Percentiles rank a stretch among this genome's conserved stretches.
Evolutionary conservation across 2,888 invertebrate species (phyloP).

Genomic region (Scaptomyza caliginosa): DNA sequence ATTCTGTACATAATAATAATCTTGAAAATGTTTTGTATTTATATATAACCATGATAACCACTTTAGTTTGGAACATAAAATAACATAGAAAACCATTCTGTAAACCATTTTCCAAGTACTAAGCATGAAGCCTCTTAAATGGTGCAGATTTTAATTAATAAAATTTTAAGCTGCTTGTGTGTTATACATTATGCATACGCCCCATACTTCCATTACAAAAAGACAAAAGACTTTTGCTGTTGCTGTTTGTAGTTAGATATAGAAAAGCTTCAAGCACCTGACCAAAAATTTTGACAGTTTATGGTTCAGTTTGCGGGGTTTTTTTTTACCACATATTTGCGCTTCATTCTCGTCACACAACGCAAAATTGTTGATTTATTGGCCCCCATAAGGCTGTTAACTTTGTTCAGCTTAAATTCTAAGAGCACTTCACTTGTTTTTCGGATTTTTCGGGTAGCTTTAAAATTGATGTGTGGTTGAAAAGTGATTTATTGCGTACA

Average conservation of each 20-base stretch:
- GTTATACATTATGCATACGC: constrained; percentile 19
- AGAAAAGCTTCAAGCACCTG: background rate
- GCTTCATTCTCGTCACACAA: constrained; percentile 31
- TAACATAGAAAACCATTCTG: too few relatives aligned
- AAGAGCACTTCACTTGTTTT: constrained; percentile 1
- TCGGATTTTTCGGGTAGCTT: constrained; percentile 12
- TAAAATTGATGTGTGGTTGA: constrained; percentile 44
- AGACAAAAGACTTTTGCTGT: background rate
- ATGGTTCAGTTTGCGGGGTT: background rate
- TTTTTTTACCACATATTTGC: constrained; percentile 46
- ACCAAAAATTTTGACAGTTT: constrained; percentile 7
- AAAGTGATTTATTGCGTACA: constrained; percentile 47
- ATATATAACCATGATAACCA: too few relatives aligned
- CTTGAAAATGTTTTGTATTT: too few relatives aligned
- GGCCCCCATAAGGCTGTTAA: constrained; percentile 40
- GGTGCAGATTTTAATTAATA: constrained; percentile 22
- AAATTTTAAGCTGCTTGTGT: constrained; percentile 20
- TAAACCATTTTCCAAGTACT: background rate
- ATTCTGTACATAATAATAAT: background rate
- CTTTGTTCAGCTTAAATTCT: constrained; percentile 1
- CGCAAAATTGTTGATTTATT: constrained; percentile 50
- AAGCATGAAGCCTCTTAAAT: background rate
- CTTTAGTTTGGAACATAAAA: too few relatives aligned
- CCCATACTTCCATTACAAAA: background rate
- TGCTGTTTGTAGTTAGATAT: background rate